Percentiles rank a stretch among this genome's conserved stretches.
These are phyloP conservation scores for Alosa sapidissima DNA, from an alignment of 2,797 vertebrate genomes.

Conservation along the genomic window DNA sequence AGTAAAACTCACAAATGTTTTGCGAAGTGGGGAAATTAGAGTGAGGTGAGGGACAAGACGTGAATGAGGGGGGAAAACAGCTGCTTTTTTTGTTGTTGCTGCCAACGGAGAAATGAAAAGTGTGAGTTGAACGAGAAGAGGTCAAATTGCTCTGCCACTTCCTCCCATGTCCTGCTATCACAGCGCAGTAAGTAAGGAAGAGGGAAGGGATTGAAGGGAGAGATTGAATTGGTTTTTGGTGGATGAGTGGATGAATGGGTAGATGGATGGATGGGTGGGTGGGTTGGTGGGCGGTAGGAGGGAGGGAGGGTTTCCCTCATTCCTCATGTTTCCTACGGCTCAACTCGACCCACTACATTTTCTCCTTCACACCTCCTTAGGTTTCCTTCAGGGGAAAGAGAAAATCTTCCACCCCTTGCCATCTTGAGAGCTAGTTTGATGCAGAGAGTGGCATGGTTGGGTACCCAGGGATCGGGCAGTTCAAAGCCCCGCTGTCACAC, in stretches of 20 bases:
- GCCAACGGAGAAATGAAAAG: neutral
- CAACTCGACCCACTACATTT: neutral
- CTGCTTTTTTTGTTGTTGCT: neutral
- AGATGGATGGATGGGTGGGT: neutral
- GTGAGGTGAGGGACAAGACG: neutral
- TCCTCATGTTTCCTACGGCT: neutral
- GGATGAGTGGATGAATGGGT: neutral
- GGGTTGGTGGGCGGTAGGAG: neutral
- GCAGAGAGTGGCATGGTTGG: neutral
- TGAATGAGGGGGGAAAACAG: neutral
- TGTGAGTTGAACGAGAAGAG: neutral
- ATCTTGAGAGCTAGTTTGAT: neutral
- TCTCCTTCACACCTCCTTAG: conserved; percentile 2
- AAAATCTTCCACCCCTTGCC: neutral
- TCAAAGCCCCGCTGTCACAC: neutral
- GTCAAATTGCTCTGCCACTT: neutral
- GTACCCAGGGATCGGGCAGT: neutral
- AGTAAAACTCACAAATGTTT: neutral
- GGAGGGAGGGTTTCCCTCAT: neutral
- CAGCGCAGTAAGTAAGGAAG: neutral
- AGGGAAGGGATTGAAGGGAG: neutral
- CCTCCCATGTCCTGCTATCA: neutral
- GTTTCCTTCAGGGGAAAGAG: neutral
- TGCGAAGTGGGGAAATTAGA: neutral
- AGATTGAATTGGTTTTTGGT: neutral